phyloP scores from a whole-genome alignment of 2,888 invertebrate genomes.

The Acanthopleura granulata region DNA sequence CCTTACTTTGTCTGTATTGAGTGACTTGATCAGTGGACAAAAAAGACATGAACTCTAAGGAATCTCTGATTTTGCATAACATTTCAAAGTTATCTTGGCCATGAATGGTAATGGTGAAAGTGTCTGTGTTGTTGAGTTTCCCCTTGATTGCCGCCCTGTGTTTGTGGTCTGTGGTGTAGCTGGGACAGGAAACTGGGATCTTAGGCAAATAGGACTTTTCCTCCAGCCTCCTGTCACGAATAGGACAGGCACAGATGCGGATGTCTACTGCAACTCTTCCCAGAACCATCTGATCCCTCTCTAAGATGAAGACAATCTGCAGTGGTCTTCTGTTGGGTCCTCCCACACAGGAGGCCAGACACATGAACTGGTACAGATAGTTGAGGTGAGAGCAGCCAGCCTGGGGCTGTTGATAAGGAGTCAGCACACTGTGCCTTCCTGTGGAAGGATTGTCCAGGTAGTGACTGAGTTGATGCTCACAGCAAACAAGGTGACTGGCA shows the following conservation, averaged over 20 bases:
- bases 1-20: not conserved
- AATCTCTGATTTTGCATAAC: conserved; percentile 61
- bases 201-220: not conserved
- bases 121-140: not conserved
- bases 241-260: conserved; percentile 14
- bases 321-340: conserved; percentile 15
- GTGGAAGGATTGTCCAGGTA: not conserved
- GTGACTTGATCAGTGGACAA: not conserved
- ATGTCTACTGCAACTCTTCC: not conserved
- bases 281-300: not conserved
- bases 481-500: conserved; percentile 2
- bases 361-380: conserved; percentile 16
- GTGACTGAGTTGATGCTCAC: not conserved
- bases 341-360: conserved; percentile 10
- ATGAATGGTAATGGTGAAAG: conserved; percentile 35
- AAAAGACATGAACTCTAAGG: conserved; percentile 57
- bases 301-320: conserved; percentile 13
- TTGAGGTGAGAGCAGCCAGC: not conserved
- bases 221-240: not conserved
- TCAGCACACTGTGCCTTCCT: conserved; percentile 7
- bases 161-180: not conserved
- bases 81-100: conserved; percentile 67
- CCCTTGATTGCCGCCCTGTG: not conserved
- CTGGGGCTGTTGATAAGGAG: conserved; percentile 1
- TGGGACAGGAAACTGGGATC: not conserved